Evolutionary conservation across 2,797 vertebrate species (phyloP).

Genomic region (Dermochelys coriacea): DNA sequence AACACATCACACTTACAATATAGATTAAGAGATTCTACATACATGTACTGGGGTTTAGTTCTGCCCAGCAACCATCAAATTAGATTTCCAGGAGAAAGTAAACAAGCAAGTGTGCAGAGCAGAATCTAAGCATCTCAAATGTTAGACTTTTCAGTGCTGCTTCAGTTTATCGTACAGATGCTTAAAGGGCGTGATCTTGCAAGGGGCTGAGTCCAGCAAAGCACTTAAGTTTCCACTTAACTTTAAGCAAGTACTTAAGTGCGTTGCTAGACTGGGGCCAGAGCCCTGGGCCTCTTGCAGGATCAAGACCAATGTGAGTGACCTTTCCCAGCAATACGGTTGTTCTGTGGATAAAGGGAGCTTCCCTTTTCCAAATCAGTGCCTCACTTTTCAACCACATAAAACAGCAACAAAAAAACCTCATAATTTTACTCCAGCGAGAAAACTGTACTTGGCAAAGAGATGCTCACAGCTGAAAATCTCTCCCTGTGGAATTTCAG

Average conservation of each 20-base stretch:
- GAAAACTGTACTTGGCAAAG: neutral
- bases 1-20: neutral
- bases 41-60: neutral
- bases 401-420: neutral
- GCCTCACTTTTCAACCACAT: fast-evolving
- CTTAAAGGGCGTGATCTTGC: fast-evolving
- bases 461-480: neutral
- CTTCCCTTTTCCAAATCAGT: neutral
- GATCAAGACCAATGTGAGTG: neutral
- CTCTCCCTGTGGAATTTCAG: neutral
- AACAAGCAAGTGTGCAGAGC: neutral
- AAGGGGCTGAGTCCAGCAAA: neutral
- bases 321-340: neutral
- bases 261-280: neutral
- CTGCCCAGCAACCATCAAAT: neutral
- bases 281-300: neutral
- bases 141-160: neutral
- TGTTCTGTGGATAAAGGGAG: neutral
- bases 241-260: neutral
- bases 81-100: neutral
- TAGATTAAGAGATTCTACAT: neutral
- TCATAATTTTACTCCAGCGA: neutral
- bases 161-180: neutral
- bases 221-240: fast-evolving
- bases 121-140: neutral